These are phyloP conservation scores for Pristionchus japonicus DNA, from an alignment of 2,888 invertebrate species.

Conservation along the genomic window DNA sequence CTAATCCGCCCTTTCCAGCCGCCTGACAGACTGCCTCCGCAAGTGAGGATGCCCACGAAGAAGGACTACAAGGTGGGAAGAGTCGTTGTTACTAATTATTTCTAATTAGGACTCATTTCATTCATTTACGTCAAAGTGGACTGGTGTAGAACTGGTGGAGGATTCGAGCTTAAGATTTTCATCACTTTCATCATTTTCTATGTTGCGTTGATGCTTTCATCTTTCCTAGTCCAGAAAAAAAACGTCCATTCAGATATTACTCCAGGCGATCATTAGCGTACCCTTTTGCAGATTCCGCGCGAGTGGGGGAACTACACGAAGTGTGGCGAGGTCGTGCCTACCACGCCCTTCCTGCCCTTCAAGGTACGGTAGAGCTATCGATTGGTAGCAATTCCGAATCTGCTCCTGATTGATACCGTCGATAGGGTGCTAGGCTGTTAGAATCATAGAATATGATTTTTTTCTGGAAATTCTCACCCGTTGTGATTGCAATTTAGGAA, in stretches of 20 bases:
- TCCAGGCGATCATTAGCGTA: neutral
- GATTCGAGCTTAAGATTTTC: neutral
- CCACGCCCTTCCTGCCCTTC: slow-evolving; percentile 44
- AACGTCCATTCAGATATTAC: too few species aligned
- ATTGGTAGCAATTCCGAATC: too few species aligned
- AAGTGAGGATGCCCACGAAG: neutral
- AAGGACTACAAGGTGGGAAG: neutral
- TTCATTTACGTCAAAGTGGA: too few species aligned
- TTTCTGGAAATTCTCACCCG: too few species aligned
- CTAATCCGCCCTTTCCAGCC: neutral
- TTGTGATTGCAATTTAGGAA: too few species aligned
- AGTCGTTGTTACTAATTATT: too few species aligned
- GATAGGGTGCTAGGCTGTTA: too few species aligned
- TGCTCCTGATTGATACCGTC: too few species aligned
- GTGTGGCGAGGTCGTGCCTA: slow-evolving; percentile 34
- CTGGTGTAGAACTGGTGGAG: too few species aligned
- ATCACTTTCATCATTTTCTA: neutral
- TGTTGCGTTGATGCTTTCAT: too few species aligned
- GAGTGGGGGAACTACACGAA: slow-evolving; percentile 22
- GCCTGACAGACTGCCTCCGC: neutral
- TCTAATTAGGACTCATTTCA: too few species aligned
- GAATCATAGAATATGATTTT: too few species aligned
- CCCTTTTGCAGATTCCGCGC: slow-evolving; percentile 27
- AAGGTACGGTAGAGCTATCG: slow-evolving; percentile 24
- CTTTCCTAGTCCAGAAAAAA: neutral